Evolutionary conservation across 2,888 invertebrate genomes (phyloP), one percentile per base, ranked within the genome.

Genomic region (Aspidiotus rigidus): DNA sequence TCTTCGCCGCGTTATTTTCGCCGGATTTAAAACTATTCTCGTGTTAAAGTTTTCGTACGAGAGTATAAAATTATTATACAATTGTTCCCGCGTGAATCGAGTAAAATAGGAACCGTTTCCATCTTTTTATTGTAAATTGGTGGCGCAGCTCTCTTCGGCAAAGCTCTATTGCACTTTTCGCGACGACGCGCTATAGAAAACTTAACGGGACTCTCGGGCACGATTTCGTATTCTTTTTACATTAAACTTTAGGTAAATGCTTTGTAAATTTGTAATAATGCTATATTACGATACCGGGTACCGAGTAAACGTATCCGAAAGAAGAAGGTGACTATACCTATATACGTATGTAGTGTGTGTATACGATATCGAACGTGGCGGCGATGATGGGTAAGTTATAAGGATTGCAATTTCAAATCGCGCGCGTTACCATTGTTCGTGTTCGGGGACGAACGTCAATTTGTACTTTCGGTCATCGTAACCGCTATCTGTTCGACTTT

Each of bases 1-100:
- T 28, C 28, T 28, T 5, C 28, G 28, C 28, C 28, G 28, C 28
- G 28, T 28, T 64, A 64, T 53, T 55, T 55, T 53, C n/a, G 16
- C 64, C 40, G 53, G 64, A 64, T 64, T 64, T 64, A 64, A 64
- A 64, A 53, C 64, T 64, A 64, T 64, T 64, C 64, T 64, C 64
- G 64, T 54, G 64, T 64, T 28, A 28, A 54, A 64, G 54, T 53
- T 64, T 64, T 54, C 49, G 54, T 54, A 54, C 54, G 54, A 64
- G 53, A 55, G 64, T 54, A 64, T 64, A 49, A 64, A 64, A 64
- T 64, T 64, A 64, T 64, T 64, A 55, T 55, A 64, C 64, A 64
- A 64, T 64, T 64, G 64, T 64, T 64, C 17, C 64, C 55, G 11
- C 64, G 55, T 55, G 28, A 49, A 55, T 28, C 11, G 17, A 49